Base-by-base conservation (phyloP, 2,797 vertebrate species). In the Crenichthys baileyi region DNA sequence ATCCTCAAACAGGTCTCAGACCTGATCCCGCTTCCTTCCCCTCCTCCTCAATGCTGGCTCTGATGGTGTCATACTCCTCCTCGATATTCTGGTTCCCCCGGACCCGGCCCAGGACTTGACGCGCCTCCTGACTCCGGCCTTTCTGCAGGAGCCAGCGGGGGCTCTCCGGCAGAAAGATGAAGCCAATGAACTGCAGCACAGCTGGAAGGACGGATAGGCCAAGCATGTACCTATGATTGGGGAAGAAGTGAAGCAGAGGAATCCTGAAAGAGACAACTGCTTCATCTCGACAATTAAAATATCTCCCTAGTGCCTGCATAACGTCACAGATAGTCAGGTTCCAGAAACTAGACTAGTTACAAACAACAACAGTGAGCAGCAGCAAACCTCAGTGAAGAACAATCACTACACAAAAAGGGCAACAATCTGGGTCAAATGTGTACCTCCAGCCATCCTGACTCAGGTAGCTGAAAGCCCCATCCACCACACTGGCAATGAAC, bases 61-160 rank as follows among this genome's bases (percentile, higher is more conserved):
- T 96, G 91, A 99, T 98, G 81, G 94, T 90, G 70, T 98, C 95
- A 0, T 96, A 98, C 84, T 99, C 98, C 73, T 97, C 96, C 44
- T 97, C 96, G 0, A 98, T 95, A 20, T 91, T 94, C 82, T 93
- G 95, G 78, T 94, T 95, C 63, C 96, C 96, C 24, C 97, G 94
- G 93, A 99, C 98, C 56, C 91, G 95, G 80, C 91, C 92, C 6
- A 99, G 96, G 71, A 97, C 96, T 24, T 92, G 91, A 0, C 92
- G 95, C n/a, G 97, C 98, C 83, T 97, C 96, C 81, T 97, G 94
- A 77, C 92, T 93, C 68, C 94, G 94, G 11, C 97, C 98, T 87
- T 97, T 98, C 82, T 99, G 97, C 85, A 99, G 96, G 20, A 99
- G 97, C 98, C 98, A 99, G 56, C 98, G 97, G 1, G 98, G 98